Conservation (phyloP, 2,113 vertebrate genomes). For the Mesocricetus auratus region DNA sequence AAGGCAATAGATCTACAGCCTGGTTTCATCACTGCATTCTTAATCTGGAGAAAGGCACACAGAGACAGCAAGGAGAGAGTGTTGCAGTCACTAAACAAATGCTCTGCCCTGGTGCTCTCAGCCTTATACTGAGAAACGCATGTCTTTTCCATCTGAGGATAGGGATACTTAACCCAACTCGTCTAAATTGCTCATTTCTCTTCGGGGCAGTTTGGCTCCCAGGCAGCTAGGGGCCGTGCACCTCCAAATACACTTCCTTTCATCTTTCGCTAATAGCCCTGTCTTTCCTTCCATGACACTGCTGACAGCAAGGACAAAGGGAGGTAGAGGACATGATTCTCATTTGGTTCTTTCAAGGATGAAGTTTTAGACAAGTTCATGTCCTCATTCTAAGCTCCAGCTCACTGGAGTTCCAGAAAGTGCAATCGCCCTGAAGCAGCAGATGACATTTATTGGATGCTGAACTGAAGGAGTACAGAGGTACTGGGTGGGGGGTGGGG, state of each 20-base stretch:
- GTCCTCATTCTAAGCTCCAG: conserved; percentile 7
- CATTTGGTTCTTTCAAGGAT: conserved; percentile 5
- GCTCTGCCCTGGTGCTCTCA: conserved; percentile 29
- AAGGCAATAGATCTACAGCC: neutral
- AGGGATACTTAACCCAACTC: conserved; percentile 15
- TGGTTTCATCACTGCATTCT: neutral
- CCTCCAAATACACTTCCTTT: neutral
- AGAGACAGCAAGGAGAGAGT: conserved; percentile 23
- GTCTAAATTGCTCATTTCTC: conserved; percentile 30
- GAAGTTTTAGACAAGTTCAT: neutral
- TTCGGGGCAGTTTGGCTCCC: neutral
- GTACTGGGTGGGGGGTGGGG: neutral
- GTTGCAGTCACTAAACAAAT: conserved; percentile 18
- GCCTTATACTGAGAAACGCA: conserved; percentile 1
- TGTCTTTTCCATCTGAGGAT: conserved; percentile 42
- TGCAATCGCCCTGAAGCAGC: neutral
- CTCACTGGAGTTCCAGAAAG: conserved; percentile 7
- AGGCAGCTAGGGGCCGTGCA: neutral
- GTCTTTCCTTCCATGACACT: conserved; percentile 6
- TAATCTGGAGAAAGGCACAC: conserved; percentile 6
- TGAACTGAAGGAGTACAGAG: conserved; percentile 17
- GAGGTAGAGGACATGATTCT: neutral
- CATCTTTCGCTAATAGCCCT: conserved; percentile 10
- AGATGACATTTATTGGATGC: neutral
- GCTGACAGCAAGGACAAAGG: conserved; percentile 49